phyloP scores from a whole-genome alignment of 2,888 invertebrate species.

The Congeria kusceri region DNA sequence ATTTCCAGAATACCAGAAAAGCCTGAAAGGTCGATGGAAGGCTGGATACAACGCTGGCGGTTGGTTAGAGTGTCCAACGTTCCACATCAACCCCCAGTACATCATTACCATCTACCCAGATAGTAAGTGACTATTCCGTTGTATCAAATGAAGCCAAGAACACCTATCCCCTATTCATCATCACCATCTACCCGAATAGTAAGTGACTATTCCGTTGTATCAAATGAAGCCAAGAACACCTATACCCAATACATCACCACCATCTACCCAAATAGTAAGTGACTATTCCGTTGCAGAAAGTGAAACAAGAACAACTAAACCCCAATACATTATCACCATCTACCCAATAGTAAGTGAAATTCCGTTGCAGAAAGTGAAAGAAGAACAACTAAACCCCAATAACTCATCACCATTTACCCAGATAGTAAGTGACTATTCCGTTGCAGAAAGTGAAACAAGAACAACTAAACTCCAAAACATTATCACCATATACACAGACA shows the following conservation, averaged over 20 bases:
- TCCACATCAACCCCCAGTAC: conserved; percentile 77
- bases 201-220: conserved; percentile 28
- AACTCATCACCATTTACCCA: conserved; percentile 71
- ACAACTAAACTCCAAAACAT: conserved; percentile 77
- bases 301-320: conserved; percentile 63
- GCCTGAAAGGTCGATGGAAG: conserved; percentile 71
- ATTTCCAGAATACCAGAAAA: conserved; percentile 72
- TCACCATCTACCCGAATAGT: conserved; percentile 74
- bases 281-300: background rate
- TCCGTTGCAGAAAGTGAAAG: too few relatives aligned
- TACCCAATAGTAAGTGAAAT: conserved; percentile 70
- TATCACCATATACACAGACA: conserved; percentile 70
- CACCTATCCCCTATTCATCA: conserved; percentile 77
- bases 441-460: too few relatives aligned
- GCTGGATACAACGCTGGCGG: conserved; percentile 75
- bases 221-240: conserved; percentile 17
- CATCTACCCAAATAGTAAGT: conserved; percentile 74
- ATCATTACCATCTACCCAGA: conserved; percentile 73
- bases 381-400: conserved; percentile 79
- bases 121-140: conserved; percentile 59
- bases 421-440: conserved; percentile 67
- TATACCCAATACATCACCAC: conserved; percentile 79
- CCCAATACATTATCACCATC: conserved; percentile 75
- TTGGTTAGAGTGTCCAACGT: conserved; percentile 77
- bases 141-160: background rate